These are phyloP conservation scores for Chaetura pelagica DNA, from an alignment of 2,113 vertebrate species.

Conservation along the genomic window DNA sequence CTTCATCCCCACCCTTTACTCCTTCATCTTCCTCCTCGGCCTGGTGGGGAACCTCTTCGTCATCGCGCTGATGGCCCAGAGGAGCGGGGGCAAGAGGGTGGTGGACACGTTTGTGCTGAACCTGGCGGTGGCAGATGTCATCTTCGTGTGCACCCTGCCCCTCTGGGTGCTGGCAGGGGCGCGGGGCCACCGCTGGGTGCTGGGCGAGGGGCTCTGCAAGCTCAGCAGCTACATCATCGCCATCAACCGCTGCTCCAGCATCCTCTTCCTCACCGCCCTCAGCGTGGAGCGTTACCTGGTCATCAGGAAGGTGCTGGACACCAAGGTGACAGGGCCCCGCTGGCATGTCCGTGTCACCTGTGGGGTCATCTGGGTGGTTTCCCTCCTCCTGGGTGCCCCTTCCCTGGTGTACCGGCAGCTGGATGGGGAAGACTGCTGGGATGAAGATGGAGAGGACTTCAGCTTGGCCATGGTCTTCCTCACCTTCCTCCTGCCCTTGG, in stretches of 20 bases:
- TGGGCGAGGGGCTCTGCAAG: slow-evolving; percentile 82
- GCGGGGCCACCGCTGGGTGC: slow-evolving; percentile 74
- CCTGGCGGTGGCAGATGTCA: slow-evolving; percentile 84
- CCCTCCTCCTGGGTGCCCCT: slow-evolving; percentile 79
- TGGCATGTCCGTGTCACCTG: slow-evolving; percentile 68
- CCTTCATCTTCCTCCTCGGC: slow-evolving; percentile 80
- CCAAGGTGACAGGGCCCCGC: slow-evolving; percentile 69
- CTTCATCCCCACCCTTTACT: slow-evolving; percentile 81
- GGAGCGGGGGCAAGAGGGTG: slow-evolving; percentile 66
- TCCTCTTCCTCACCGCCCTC: slow-evolving; percentile 85
- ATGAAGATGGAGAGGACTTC: slow-evolving; percentile 71
- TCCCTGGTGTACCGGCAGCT: slow-evolving; percentile 73
- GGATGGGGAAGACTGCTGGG: slow-evolving; percentile 53
- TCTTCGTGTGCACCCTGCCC: slow-evolving; percentile 85
- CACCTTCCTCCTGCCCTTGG: slow-evolving; percentile 82
- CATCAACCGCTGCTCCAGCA: slow-evolving; percentile 87
- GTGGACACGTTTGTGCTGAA: slow-evolving; percentile 88
- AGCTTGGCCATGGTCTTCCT: slow-evolving; percentile 77
- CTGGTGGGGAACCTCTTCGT: slow-evolving; percentile 85
- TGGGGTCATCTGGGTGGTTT: slow-evolving; percentile 75
- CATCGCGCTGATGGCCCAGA: slow-evolving; percentile 75
- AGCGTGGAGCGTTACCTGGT: slow-evolving; percentile 85
- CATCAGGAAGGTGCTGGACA: slow-evolving; percentile 79
- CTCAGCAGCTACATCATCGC: slow-evolving; percentile 84
- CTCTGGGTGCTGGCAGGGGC: slow-evolving; percentile 82